Percentiles rank a stretch among this genome's conserved stretches.
Conservation (phyloP, 2,888 invertebrate genomes). For the Protonemura montana region DNA sequence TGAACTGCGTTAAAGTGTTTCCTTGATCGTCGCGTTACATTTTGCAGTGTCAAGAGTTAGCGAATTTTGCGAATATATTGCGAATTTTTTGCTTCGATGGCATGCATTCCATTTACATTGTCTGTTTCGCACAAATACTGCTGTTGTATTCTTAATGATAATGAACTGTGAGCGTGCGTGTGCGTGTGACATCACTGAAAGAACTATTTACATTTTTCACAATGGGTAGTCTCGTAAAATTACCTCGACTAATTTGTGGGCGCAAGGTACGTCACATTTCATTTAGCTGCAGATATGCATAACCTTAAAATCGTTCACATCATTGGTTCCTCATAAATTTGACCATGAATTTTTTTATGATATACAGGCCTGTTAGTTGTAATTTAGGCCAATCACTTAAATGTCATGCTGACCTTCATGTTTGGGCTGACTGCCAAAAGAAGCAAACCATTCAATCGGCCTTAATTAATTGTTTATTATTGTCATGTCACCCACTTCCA, state of each 20-base stretch:
- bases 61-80: not conserved
- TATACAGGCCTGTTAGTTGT: not conserved
- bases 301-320: not conserved
- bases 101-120: not conserved
- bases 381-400: not conserved
- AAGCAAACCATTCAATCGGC: not conserved
- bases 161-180: constrained; percentile 32
- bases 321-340: not conserved
- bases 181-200: constrained; percentile 19
- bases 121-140: not conserved
- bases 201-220: constrained; percentile 31
- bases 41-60: not conserved
- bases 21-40: not conserved
- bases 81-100: constrained; percentile 28
- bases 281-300: not conserved
- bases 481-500: not conserved
- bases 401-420: constrained; percentile 1
- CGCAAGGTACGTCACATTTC: constrained; percentile 43
- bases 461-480: not conserved
- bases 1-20: not conserved
- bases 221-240: constrained; percentile 45
- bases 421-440: not conserved
- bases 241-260: constrained; percentile 43
- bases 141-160: constrained; percentile 22
- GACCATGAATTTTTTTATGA: not conserved